A percentile compares a stretch with the other conserved stretches of the same genome.
These are phyloP conservation scores for Stenodera caucasica DNA, from an alignment of 2,888 invertebrate genomes.

Conservation along the genomic window DNA sequence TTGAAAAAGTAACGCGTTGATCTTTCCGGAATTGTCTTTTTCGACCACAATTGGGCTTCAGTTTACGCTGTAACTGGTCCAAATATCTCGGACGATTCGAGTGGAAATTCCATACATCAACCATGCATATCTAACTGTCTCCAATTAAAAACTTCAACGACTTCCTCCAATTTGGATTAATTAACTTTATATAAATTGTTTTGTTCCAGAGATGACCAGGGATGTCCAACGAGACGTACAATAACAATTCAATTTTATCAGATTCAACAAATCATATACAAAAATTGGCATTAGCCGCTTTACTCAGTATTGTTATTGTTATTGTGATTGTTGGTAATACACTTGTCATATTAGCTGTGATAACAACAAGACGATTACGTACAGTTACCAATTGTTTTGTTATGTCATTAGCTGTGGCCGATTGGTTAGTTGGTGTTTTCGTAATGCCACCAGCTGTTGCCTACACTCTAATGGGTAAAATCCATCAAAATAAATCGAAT, in stretches of 20 bases:
- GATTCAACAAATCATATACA: constrained; percentile 39
- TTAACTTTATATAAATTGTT: too few species aligned
- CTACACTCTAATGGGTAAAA: constrained; percentile 79
- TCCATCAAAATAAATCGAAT: not conserved
- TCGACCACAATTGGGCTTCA: too few species aligned
- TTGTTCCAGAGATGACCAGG: constrained; percentile 51
- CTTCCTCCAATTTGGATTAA: too few species aligned
- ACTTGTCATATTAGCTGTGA: constrained; percentile 85
- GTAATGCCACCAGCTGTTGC: constrained; percentile 97
- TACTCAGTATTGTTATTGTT: constrained; percentile 69
- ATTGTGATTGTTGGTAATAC: constrained; percentile 84
- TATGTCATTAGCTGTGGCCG: constrained; percentile 90
- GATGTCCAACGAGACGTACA: constrained; percentile 47
- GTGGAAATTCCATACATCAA: too few species aligned
- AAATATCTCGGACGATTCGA: too few species aligned
- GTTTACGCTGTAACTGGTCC: too few species aligned
- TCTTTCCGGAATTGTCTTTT: too few species aligned
- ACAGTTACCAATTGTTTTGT: constrained; percentile 96
- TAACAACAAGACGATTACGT: constrained; percentile 81
- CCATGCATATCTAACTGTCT: too few species aligned
- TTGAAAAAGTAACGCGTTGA: too few species aligned
- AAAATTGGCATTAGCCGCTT: constrained; percentile 65
- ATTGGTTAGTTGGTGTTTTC: constrained; percentile 88
- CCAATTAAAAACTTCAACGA: too few species aligned
- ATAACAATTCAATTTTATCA: constrained; percentile 16